Base-by-base conservation (phyloP, 2,888 invertebrate species). In the Athrips mouffetella region DNA sequence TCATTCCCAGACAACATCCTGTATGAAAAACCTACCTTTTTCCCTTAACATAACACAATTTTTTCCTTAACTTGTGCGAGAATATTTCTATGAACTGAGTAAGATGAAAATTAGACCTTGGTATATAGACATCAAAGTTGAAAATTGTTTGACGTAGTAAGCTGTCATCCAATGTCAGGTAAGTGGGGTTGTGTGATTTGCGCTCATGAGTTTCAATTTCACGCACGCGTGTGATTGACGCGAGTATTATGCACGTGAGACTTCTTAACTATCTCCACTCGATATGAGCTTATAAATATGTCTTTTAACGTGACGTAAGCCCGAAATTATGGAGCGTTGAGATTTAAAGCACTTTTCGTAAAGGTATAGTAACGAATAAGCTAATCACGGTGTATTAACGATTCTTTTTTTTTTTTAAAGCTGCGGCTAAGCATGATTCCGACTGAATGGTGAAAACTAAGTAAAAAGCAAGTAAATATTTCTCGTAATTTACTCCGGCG, bases 171-270 rank as follows among this genome's bases (percentile, higher is more conserved):
- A 33, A 15, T 18, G 44, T 39, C 44, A 44, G 44, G 31, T 30
- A 8, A 31, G 44, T 30, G 31, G 62, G 67, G 63, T 57, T 71
- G 74, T 80, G 72, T 81, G 83, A 84, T 83, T 84, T 82, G 82
- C 75, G 78, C 80, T 80, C 76, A 81, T 80, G 81, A 79, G 82
- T 81, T 83, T 82, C 84, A 84, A 84, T 85, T 84, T 81, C 80
- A 80, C 79, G 79, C 78, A 72, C 69, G 65, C 72, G 70, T 76
- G 76, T 83, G 84, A 84, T 80, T 81, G 83, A 84, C 81, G 81
- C 70, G 61, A 57, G 71, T 74, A 80, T 83, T 82, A 83, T 82
- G 77, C 81, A 77, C 77, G 67, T 72, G 11, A 31, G 31, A 16
- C 16, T 42, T 29, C 15, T 27, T 42, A 4, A 42, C 41, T 16